Base-by-base conservation (phyloP, 2,888 invertebrate species). In the Pandemis cinnamomeana region DNA sequence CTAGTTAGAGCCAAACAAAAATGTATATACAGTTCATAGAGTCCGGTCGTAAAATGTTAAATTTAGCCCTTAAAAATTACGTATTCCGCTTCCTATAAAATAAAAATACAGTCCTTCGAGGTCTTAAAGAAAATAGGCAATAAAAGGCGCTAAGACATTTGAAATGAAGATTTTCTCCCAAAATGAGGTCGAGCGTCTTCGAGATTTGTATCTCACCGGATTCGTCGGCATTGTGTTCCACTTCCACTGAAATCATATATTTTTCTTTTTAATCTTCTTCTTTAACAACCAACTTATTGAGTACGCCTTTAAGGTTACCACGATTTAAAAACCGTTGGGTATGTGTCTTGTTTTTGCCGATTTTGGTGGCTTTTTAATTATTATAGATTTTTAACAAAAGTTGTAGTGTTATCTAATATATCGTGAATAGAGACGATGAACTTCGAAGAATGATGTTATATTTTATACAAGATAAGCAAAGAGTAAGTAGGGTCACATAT, bases 101-200 rank as follows among this genome's bases (percentile, higher is more conserved):
- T 44, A 55, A 63, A 63, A 10, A 27, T 71, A 36, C 53, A 63
- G 63, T 55, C 55, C 44, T 55, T 71, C 55, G 55, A n/a, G 55
- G 62, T 8, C 53, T 20, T 60, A 70, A 63, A 64, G 62, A 70
- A 71, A 71, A 55, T 63, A 63, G 53, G 44, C 27, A 53, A 63
- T 58, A 58, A 27, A 64, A 71, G 63, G 44, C 44, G 53, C 63
- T 71, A 11, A 27, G 71, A 64, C 36, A 44, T 64, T 64, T 63
- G 42, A 10, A 53, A 53, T 51, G 10, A 15, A 70, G 42, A 44
- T 70, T 63, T 69, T 71, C 70, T 53, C 44, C 63, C 36, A 63
- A 55, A 71, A 63, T 64, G 63, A 71, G 53, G 63, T 63, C 53
- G 70, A 64, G 63, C 42, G 63, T 55, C 63, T 64, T 63, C 15